These are phyloP conservation scores for Tethea ocularis DNA, from an alignment of 2,888 invertebrate genomes.

Conservation along the genomic window DNA sequence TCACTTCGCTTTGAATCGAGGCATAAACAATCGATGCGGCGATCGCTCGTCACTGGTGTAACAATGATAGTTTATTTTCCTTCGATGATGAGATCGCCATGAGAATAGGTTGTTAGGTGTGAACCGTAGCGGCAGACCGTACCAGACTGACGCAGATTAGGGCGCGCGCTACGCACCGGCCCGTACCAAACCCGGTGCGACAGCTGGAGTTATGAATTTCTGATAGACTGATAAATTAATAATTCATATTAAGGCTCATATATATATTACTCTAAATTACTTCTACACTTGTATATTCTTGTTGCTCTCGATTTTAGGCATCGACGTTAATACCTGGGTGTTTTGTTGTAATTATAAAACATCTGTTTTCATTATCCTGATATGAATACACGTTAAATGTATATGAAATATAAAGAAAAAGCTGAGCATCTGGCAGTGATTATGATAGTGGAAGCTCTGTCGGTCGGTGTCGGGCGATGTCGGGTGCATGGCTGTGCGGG, in stretches of 20 bases:
- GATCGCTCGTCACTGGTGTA: slow-evolving; percentile 78
- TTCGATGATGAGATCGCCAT: slow-evolving; percentile 68
- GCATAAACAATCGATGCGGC: slow-evolving; percentile 81
- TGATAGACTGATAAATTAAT: slow-evolving; percentile 80
- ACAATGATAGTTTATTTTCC: slow-evolving; percentile 79
- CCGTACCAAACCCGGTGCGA: slow-evolving; percentile 72
- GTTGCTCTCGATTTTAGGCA: background rate
- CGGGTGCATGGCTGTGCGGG: slow-evolving; percentile 12
- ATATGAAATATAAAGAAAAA: background rate
- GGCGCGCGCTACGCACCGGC: slow-evolving; percentile 63
- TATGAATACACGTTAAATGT: background rate
- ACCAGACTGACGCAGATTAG: slow-evolving; percentile 59
- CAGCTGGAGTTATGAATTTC: slow-evolving; percentile 73
- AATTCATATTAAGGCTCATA: slow-evolving; percentile 54
- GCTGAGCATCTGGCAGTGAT: background rate
- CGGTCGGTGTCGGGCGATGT: slow-evolving; percentile 12
- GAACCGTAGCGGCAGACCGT: slow-evolving; percentile 66
- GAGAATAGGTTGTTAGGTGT: slow-evolving; percentile 67
- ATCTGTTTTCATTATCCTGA: background rate
- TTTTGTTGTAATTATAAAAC: background rate
- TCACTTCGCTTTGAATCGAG: slow-evolving; percentile 74
- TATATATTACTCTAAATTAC: slow-evolving; percentile 46
- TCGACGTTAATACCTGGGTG: background rate
- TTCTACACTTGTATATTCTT: slow-evolving; percentile 17
- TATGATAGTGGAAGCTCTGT: background rate